Percentiles rank a stretch among this genome's conserved stretches.
These are phyloP conservation scores for Crocidura indochinensis DNA, from an alignment of 2,797 vertebrate genomes.

Conservation along the genomic window DNA sequence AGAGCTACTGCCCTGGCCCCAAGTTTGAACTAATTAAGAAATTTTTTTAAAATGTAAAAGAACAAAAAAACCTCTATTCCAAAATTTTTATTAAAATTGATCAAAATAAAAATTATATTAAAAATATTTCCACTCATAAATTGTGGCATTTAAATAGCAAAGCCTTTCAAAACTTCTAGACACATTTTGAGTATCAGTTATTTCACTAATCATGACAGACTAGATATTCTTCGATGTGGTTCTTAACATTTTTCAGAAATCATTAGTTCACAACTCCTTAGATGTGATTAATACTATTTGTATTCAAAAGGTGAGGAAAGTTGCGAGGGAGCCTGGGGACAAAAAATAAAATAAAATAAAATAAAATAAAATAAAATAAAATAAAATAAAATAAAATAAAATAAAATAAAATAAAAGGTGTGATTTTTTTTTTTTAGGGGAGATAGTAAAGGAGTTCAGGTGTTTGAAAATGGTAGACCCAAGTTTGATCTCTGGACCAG, in stretches of 20 bases:
- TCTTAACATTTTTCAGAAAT: constrained; percentile 59
- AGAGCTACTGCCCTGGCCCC: no score
- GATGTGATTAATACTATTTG: no score
- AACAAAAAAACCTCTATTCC: background rate
- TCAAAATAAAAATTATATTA: background rate
- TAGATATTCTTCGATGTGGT: background rate
- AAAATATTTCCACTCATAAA: constrained; percentile 19
- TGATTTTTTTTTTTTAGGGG: no score
- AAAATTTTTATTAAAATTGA: background rate
- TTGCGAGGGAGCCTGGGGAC: no score
- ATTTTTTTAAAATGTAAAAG: constrained; percentile 15
- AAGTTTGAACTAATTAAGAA: constrained; percentile 43
- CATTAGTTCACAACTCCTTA: background rate
- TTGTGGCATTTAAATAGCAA: constrained; percentile 36
- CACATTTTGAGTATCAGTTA: background rate
- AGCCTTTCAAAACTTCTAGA: constrained; percentile 58
- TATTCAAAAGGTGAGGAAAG: no score
- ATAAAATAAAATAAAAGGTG: no score
- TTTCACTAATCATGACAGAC: constrained; percentile 6
- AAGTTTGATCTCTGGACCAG: no score
- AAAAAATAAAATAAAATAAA: no score
- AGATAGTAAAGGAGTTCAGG: no score
- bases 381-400: no score
- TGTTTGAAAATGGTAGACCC: no score
- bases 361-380: no score